phyloP scores from a whole-genome alignment of 1,140 invertebrate genomes.

The Periplaneta americana region DNA sequence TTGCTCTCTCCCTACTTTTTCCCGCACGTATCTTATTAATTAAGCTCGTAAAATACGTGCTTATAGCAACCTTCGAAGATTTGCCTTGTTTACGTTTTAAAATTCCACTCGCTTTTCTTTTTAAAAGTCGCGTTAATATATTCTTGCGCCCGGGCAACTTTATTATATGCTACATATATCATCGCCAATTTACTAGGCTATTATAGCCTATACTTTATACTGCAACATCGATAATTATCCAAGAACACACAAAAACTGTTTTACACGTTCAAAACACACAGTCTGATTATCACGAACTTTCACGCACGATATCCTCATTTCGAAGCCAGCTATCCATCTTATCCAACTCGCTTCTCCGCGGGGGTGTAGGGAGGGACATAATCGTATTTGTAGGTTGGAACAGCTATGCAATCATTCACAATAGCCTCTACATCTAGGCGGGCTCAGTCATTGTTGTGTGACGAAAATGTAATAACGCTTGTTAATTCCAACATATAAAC shows the following conservation, averaged over 20 bases:
- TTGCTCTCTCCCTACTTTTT: no score
- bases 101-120: not conserved
- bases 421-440: no score
- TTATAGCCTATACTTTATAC: not conserved
- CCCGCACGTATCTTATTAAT: not conserved
- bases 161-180: not conserved
- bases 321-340: no score
- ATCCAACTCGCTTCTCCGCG: no score
- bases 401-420: no score
- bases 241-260: not conserved
- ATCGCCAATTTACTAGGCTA: not conserved
- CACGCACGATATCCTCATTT: not conserved
- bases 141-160: not conserved
- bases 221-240: not conserved
- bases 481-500: no score
- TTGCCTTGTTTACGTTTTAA: not conserved
- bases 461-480: no score
- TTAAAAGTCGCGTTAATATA: not conserved
- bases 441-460: no score
- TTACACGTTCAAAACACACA: not conserved
- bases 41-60: not conserved
- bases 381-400: no score
- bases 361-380: no score
- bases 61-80: not conserved
- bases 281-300: not conserved